These are phyloP conservation scores for Drosophila borborema DNA, from an alignment of 2,888 invertebrate species.

Conservation along the genomic window DNA sequence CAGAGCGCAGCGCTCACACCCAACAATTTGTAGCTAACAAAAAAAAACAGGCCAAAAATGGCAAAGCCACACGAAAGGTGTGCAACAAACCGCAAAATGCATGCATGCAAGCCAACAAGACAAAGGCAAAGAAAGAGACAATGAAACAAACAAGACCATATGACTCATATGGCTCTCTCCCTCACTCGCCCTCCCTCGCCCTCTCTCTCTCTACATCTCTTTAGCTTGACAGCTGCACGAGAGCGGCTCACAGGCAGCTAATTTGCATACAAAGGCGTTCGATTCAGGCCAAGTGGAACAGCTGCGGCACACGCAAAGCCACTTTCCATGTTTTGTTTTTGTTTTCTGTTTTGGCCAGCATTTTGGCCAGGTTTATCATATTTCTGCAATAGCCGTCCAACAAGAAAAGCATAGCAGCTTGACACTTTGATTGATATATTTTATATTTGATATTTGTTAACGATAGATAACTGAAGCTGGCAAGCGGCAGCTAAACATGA, in stretches of 20 bases:
- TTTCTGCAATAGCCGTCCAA: slow-evolving; percentile 53
- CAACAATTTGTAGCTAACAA: slow-evolving; percentile 44
- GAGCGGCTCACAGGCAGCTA: slow-evolving; percentile 45
- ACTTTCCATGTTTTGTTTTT: not conserved
- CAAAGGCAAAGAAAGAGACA: slow-evolving; percentile 24
- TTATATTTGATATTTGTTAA: slow-evolving; percentile 33
- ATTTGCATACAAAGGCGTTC: slow-evolving; percentile 78
- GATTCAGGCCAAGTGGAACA: slow-evolving; percentile 65
- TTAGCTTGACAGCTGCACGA: slow-evolving; percentile 42
- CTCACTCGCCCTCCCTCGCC: not conserved
- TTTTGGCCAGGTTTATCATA: slow-evolving; percentile 33
- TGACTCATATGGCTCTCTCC: slow-evolving; percentile 40
- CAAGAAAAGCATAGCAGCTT: slow-evolving; percentile 37
- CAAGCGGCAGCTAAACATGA: slow-evolving; percentile 28
- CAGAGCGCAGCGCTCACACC: slow-evolving; percentile 8
- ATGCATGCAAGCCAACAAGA: slow-evolving; percentile 33
- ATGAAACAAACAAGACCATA: slow-evolving; percentile 34
- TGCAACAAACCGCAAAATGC: slow-evolving; percentile 29
- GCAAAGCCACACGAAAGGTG: slow-evolving; percentile 35
- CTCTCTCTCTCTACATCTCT: not conserved
- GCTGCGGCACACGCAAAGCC: slow-evolving; percentile 44
- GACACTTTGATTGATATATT: slow-evolving; percentile 46
- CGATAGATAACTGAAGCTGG: slow-evolving; percentile 39
- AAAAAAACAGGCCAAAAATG: slow-evolving; percentile 36
- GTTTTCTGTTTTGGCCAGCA: slow-evolving; percentile 7